Base-by-base conservation (phyloP, 1,140 invertebrate genomes). In the Caenorhabditis inopinata region DNA sequence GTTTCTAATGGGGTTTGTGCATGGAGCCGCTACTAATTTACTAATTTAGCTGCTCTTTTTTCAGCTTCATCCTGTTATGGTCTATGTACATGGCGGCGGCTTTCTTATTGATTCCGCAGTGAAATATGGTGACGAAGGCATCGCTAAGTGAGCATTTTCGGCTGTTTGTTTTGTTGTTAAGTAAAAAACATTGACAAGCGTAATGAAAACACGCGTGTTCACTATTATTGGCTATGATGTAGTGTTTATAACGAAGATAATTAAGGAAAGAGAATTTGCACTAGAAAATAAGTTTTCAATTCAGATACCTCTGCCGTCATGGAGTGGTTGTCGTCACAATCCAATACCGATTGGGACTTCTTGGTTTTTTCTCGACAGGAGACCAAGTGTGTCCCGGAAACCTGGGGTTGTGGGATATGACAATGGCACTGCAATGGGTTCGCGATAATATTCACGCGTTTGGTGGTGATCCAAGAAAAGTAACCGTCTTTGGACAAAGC, bases 31-130 rank as follows among this genome's bases (percentile, higher is more conserved):
- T 12, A 14, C 68, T 0, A 2, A n/a, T 18, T 18, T 2, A 21
- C 1, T n/a, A 12, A 18, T 42, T 11, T 1, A 45, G 18, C 16
- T 18, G 2, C n/a, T n/a, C n/a, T n/a, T n/a, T n/a, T 48, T 48
- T 75, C 6, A 47, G 74, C 27, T 48, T 93, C 94, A 77, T 79
- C 93, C 95, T n/a, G 95, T 97, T 18, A 93, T 97, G 93, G 92
- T 97, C 35, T 98, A 95, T 95, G 93, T 98, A 81, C 97, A 95
- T 89, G 96, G 96, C 42, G 96, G 96, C 32, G 95, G 95, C 2
- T 98, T 96, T 90, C 95, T 95, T 88, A 95, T 94, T 45, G 95
- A 96, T 27, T 94, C 94, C 4, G 93, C 94, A 21, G 95, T 94
- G 18, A 91, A 98, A 84, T 95, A 97, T 89, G 92, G 97, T 21